Evolutionary conservation across 2,797 vertebrate genomes (phyloP).

Genomic region (Pygocentrus nattereri): DNA sequence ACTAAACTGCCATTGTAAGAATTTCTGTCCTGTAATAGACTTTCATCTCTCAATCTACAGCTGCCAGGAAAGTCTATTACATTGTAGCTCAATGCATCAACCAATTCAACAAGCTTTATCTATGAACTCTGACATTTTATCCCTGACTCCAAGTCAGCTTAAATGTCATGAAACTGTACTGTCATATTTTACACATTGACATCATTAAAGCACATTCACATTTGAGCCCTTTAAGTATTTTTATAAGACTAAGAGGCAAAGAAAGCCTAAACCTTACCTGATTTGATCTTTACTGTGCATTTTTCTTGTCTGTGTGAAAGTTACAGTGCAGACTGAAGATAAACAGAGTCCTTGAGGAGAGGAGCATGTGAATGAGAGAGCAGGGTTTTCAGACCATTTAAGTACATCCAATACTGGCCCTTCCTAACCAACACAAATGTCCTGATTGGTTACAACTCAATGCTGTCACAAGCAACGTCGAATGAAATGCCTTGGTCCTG

Average conservation of each 20-base stretch:
- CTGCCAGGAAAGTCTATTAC: no score
- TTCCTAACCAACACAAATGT: conserved; percentile 43
- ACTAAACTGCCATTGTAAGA: no score
- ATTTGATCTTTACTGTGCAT: conserved; percentile 69
- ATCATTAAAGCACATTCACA: not conserved
- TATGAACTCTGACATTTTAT: no score
- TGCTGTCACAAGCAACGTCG: conserved; percentile 34
- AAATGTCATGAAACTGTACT: no score
- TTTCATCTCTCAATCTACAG: no score
- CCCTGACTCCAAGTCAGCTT: no score
- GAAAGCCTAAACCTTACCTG: conserved; percentile 53
- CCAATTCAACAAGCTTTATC: no score
- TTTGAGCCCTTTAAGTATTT: not conserved
- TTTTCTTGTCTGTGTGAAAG: conserved; percentile 9
- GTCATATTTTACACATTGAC: no score
- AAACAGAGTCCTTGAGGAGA: conserved; percentile 27
- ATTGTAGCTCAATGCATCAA: no score
- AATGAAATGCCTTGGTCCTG: conserved; percentile 39
- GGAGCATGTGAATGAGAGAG: conserved; percentile 47
- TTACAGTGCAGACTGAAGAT: not conserved
- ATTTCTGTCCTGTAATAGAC: no score
- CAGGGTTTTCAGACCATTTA: conserved; percentile 46
- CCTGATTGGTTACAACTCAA: conserved; percentile 62
- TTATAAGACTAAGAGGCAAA: not conserved
- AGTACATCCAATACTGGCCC: conserved; percentile 44